Base-by-base conservation (phyloP, 2,797 vertebrate species). In the Tokudaia muenninki region DNA sequence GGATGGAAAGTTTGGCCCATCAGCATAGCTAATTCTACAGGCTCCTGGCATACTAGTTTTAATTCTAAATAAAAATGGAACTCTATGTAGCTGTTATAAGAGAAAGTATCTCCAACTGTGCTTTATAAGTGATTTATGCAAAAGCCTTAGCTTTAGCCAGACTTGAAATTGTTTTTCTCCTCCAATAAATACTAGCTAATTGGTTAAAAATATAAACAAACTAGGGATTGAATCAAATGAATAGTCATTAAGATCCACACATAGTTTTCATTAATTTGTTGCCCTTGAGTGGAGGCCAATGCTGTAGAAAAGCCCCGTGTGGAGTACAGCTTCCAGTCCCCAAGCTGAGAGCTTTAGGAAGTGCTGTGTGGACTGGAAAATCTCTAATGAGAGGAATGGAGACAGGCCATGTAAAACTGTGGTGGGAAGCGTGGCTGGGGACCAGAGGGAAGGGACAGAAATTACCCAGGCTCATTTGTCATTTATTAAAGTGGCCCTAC, bases 261-360 rank as follows among this genome's bases (percentile, higher is more conserved):
- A 52, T n/a, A 90, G 92, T 97, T 97, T 97, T 92, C 92, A 96
- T 97, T 94, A 96, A 97, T 97, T 96, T 91, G 7, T 92, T 77
- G 50, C 37, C 47, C 29, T 94, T 96, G 96, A 98, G 94, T 95
- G 93, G 63, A 70, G 34, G 96, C 80, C 94, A 84, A 84, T 67
- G n/a, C 57, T 90, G 86, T 94, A 96, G 94, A 96, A 97, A 97
- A 91, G 52, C 93, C 90, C 95, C 97, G 67, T 95, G 81, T 87
- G 92, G 92, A 93, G 74, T 79, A 63, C 74, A 47, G 81, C 77
- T 94, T 87, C 93, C 57, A 57, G 52, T 94, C 75, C 65, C 94
- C 78, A 93, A 84, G 95, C 93, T 97, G 93, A 63, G 95, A 86
- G 96, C 91, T 96, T 95, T 52, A 0, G 79, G 79, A 97, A 98